Evolutionary conservation across 2,888 invertebrate species (phyloP), one percentile per base, ranked within the genome.

Genomic region (Poecilobothrus nobilitatus): DNA sequence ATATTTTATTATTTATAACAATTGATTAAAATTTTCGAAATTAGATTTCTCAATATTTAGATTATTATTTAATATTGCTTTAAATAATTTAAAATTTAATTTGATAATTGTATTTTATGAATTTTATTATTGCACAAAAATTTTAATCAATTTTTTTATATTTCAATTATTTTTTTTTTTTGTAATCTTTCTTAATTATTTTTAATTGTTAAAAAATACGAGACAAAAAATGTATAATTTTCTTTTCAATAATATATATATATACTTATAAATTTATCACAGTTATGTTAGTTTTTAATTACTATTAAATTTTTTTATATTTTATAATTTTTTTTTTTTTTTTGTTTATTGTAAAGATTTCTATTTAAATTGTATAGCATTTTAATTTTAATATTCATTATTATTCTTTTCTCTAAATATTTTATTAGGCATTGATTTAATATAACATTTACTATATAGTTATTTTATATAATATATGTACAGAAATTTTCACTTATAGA

Each of bases 11-110:
- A 3, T 2, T 53, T 18, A 53, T 53, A 53, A 18, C 9, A 53
- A 53, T 53, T 53, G 53, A 53, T 53, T 53, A 53, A 53, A 53
- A 53, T 53, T 53, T 53, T n/a, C 53, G 53, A 53, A 53, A 53
- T 53, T 53, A 53, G 3, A 53, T 53, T 53, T 53, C 12, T 12
- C 12, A 53, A 12, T 53, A 12, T 53, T 53, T 3, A 6, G 15
- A 53, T 18, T 18, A 18, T 53, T 53, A 53, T 53, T 15, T 53
- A 4, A 18, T 37, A 53, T 53, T 53, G 9, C 15, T 18, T 12
- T n/a, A n/a, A n/a, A n/a, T n/a, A n/a, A n/a, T n/a, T n/a, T n/a
- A n/a, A n/a, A 53, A 53, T 53, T 53, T 53, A 53, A 8, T 18
- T 53, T 53, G 18, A n/a, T 53, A 2, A 53, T 37, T 37, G 12